A percentile compares a stretch with the other conserved stretches of the same genome.
These are phyloP conservation scores for Dyspetes luteomarginatus DNA, from an alignment of 2,888 invertebrate genomes.

Conservation along the genomic window DNA sequence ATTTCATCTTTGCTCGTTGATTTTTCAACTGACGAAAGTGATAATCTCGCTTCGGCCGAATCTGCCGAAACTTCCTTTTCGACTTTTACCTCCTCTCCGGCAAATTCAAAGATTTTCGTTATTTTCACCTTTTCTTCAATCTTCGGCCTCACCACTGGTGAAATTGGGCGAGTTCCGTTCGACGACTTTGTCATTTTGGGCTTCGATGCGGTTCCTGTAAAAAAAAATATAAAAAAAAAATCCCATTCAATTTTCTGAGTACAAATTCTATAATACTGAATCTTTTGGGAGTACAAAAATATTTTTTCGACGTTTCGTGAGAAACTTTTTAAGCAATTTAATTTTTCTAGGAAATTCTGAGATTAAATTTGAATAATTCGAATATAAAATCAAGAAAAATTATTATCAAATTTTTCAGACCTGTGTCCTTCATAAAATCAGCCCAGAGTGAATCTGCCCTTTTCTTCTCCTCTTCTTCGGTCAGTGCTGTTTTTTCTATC, in stretches of 20 bases:
- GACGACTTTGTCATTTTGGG: slow-evolving; percentile 69
- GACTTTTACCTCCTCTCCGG: slow-evolving; percentile 91
- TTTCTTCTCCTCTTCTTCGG: slow-evolving; percentile 88
- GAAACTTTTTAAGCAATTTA: no score
- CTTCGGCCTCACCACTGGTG: slow-evolving; percentile 66
- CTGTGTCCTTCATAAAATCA: slow-evolving; percentile 90
- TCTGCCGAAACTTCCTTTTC: slow-evolving; percentile 86
- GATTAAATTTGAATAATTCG: no score
- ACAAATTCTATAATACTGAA: no score
- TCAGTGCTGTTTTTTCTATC: slow-evolving; percentile 73
- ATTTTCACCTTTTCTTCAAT: slow-evolving; percentile 85
- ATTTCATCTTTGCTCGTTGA: slow-evolving; percentile 68
- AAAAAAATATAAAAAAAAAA: background rate
- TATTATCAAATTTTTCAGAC: slow-evolving; percentile 70
- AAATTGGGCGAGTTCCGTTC: slow-evolving; percentile 64
- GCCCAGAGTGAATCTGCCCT: slow-evolving; percentile 92
- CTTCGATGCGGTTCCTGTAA: slow-evolving; percentile 59
- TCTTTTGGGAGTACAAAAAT: no score
- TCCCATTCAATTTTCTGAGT: background rate
- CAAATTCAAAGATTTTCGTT: slow-evolving; percentile 92
- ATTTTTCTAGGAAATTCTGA: no score
- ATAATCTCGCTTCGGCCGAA: slow-evolving; percentile 84
- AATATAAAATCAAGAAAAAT: background rate
- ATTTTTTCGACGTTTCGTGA: no score
- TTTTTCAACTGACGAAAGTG: slow-evolving; percentile 77